Evolutionary conservation across 2,888 invertebrate species (phyloP), one percentile per base, ranked within the genome.

Genomic region (Chalcis sispes): DNA sequence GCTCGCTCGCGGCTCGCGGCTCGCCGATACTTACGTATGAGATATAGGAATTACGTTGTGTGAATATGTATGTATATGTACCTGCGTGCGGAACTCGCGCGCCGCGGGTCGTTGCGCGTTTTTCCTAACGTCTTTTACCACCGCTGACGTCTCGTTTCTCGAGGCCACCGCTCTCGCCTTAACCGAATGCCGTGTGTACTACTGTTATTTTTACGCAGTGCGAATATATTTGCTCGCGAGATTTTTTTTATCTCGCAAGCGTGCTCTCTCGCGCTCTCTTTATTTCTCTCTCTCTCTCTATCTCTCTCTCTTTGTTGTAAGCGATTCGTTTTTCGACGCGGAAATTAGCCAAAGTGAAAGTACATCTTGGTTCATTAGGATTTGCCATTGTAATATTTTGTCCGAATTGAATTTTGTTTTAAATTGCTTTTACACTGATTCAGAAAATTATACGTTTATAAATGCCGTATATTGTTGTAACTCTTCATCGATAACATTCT

Each of bases 61-160:
- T 10, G 3, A 5, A 10, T 36, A 13, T 32, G 59, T 23, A 23
- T 15, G 15, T 29, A 7, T 32, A 29, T 5, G n/a, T n/a, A 27
- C n/a, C n/a, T 40, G 59, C 59, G 59, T 59, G 70, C 70, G 70
- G 59, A 70, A 70, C 70, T 27, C 48, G 50, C 58, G 20, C 48
- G 23, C 48, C 69, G 69, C 59, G 32, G 48, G 50, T 50, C 36
- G 50, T 20, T 2, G 36, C 27, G 18, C 2, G 2, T 18, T 65
- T 52, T 52, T 52, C 36, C 10, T 20, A 32, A 7, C 20, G 0
- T 7, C 23, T 4, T 1, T 15, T 32, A 32, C 18, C 18, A n/a
- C 27, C 25, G 2, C 32, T n/a, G 4, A 36, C 10, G 10, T 36
- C 10, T 36, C 10, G 36, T 7, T 7, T 36, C 36, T 36, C 36